phyloP scores from a whole-genome alignment of 2,888 invertebrate species.

The Dolichopus griseipennis region DNA sequence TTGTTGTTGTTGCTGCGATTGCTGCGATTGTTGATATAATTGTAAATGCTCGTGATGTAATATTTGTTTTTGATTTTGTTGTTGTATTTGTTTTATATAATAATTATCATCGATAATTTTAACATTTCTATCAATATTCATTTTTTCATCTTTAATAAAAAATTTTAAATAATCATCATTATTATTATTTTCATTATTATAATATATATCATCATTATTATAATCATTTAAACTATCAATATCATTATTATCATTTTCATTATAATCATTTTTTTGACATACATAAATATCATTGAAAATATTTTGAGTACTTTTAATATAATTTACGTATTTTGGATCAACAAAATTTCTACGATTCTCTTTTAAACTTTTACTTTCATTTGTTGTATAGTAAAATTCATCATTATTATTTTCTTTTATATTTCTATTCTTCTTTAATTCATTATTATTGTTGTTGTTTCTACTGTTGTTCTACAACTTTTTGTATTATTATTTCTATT shows the following conservation, averaged over 20 bases:
- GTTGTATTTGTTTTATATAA: background rate
- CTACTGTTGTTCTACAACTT: too few relatives aligned
- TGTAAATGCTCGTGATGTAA: too few relatives aligned
- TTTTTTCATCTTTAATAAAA: background rate
- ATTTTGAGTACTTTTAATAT: too few relatives aligned
- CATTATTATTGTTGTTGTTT: background rate
- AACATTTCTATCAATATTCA: background rate
- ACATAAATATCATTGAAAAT: too few relatives aligned
- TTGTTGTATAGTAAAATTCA: background rate
- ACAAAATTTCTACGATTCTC: background rate
- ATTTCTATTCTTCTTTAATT: background rate
- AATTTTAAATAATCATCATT: background rate
- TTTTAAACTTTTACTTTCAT: conserved; percentile 1
- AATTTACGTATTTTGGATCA: background rate
- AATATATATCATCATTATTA: background rate
- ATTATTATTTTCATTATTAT: background rate
- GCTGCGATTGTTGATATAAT: background rate
- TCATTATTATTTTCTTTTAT: background rate
- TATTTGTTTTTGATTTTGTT: background rate
- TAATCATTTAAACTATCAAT: background rate
- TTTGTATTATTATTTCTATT: background rate
- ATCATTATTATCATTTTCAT: background rate
- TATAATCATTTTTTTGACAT: too few relatives aligned
- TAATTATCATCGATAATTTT: background rate
- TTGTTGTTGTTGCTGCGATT: background rate